Evolutionary conservation across 1,140 invertebrate genomes (phyloP), one percentile per base, ranked within the genome.

Genomic region (Leptopilina boulardi): DNA sequence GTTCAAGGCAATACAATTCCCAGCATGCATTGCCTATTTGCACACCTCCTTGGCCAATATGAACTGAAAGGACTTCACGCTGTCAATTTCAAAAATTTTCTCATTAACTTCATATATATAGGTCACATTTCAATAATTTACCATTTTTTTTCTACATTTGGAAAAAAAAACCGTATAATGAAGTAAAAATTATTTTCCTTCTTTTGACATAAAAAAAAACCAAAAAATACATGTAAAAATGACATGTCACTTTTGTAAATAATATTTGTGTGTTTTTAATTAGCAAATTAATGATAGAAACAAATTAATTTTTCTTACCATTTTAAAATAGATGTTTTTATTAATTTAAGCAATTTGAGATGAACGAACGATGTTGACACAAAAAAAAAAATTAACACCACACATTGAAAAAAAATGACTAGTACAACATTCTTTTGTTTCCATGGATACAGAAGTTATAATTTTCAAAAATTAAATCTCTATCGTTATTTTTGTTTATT

Each of bases 1-100:
- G 95, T 85, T 95, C 94, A 66, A 95, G 84, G 81, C 95, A 95
- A 87, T 95, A 95, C 71, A 96, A 90, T 85, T 96, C 95, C 92
- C 92, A 93, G 74, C 91, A 92, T 47, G 93, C 93, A 85, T 94
- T 94, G 72, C 95, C 95, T 80, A 96, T 95, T 88, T 96, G 95
- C 30, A 95, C 93, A 44, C 95, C 95, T 23, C 95, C 94, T 89
- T 96, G 95, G 23, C 94, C 95, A 76, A 95, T 92, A 83, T 95
- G 95, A 73, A 95, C 89, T 47, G 92, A 94, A 76, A 95, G 77
- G 74, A 86, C 84, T 77, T 88, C 82, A 26, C 85, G 86, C 85
- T 85, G 71, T 76, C 54, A 15, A 71, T 74, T 81, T 75, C 0
- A 13, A 74, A 73, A 74, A 73, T 30, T 66, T 66, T 30, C 13